These are phyloP conservation scores for Bettongia penicillata DNA, from an alignment of 2,113 vertebrate genomes.

Conservation along the genomic window DNA sequence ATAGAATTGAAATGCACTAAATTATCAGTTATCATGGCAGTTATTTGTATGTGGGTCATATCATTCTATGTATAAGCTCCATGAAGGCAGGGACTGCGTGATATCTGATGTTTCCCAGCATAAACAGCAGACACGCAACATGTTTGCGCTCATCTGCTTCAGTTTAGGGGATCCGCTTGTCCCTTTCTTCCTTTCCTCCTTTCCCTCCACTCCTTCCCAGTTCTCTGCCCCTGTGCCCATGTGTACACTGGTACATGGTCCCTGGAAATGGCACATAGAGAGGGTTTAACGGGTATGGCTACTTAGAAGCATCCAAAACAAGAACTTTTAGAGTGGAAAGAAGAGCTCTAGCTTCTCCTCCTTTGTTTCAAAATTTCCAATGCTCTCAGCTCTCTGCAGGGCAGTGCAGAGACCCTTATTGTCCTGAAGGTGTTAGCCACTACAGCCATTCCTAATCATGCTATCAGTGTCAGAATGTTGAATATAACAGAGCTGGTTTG, in stretches of 20 bases:
- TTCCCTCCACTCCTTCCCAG: neutral
- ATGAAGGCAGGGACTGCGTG: neutral
- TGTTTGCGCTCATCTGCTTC: neutral
- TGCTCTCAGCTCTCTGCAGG: neutral
- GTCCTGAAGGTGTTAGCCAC: conserved; percentile 51
- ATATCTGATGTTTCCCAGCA: neutral
- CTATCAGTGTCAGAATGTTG: conserved; percentile 43
- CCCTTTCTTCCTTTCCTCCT: no score
- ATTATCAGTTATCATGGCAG: neutral
- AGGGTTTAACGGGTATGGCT: neutral
- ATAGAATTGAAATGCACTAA: neutral
- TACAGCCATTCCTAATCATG: conserved; percentile 52
- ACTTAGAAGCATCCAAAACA: neutral
- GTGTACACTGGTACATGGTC: neutral
- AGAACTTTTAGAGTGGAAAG: conserved; percentile 52
- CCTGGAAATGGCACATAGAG: neutral
- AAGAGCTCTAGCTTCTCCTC: neutral
- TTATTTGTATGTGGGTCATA: neutral
- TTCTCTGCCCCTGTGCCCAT: neutral
- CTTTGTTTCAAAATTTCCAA: neutral
- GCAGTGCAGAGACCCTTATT: conserved; percentile 47
- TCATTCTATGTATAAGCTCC: neutral
- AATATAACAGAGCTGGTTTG: conserved; percentile 26
- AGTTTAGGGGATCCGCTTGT: neutral
- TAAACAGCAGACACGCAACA: neutral